Conservation (phyloP, 2,797 vertebrate genomes). For the Hypotaenidia okinawae region DNA sequence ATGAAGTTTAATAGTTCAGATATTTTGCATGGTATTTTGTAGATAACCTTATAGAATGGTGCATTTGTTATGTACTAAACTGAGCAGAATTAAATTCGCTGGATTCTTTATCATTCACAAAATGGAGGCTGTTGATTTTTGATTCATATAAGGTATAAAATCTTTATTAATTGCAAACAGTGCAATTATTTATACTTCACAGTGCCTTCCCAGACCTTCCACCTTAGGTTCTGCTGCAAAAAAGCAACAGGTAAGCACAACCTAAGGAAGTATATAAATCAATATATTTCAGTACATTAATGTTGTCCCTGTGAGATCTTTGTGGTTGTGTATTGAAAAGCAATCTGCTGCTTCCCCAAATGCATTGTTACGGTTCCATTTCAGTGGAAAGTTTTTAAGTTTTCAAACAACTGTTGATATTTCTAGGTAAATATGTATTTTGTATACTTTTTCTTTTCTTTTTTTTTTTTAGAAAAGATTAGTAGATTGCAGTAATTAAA, state of each 20-base stretch:
- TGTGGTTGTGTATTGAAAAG: constrained; percentile 86
- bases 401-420: constrained; percentile 78
- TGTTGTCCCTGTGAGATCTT: constrained; percentile 87
- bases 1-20: constrained; percentile 73
- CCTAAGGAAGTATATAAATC: constrained; percentile 91
- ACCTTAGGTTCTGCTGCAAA: constrained; percentile 99
- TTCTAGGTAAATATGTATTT: constrained; percentile 78
- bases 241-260: constrained; percentile 99
- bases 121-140: constrained; percentile 90
- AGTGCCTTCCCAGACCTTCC: constrained; percentile 98
- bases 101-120: constrained; percentile 84
- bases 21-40: constrained; percentile 83
- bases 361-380: constrained; percentile 83
- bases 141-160: constrained; percentile 90
- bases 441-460: neutral
- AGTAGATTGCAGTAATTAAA: constrained; percentile 76
- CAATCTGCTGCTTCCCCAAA: constrained; percentile 81
- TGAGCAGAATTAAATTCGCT: constrained; percentile 76
- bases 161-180: constrained; percentile 97
- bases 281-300: constrained; percentile 83
- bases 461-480: constrained; percentile 34
- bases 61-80: constrained; percentile 77
- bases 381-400: constrained; percentile 79
- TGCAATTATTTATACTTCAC: constrained; percentile 98
- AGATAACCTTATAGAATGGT: constrained; percentile 78